Conservation (phyloP, 92 coral and sea anemone species). For the Siderastrea radians region DNA sequence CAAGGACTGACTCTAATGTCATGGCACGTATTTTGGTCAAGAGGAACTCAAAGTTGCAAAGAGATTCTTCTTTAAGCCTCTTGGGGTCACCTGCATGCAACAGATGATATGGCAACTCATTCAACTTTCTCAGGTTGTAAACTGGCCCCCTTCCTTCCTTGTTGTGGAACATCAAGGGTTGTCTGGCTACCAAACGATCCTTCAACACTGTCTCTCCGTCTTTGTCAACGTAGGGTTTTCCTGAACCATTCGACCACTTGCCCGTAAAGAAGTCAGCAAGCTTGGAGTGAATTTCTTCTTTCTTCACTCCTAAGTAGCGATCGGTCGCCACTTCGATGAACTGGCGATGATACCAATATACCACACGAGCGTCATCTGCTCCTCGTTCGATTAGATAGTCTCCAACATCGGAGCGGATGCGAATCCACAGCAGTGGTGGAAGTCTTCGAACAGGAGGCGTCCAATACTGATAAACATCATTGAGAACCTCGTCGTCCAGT, state of each 20-base stretch:
- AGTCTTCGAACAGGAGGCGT: slow-evolving; percentile 96
- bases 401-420: slow-evolving; percentile 86
- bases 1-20: slow-evolving; percentile 77
- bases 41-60: slow-evolving; percentile 90
- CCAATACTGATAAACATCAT: slow-evolving; percentile 99
- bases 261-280: slow-evolving; percentile 92
- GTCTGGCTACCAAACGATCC: slow-evolving; percentile 89
- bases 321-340: slow-evolving; percentile 92
- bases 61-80: slow-evolving; percentile 68
- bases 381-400: slow-evolving; percentile 96
- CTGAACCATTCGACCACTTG: slow-evolving; percentile 83
- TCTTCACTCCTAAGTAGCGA: slow-evolving; percentile 74
- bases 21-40: slow-evolving; percentile 89
- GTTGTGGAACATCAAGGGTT: slow-evolving; percentile 84
- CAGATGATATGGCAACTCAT: slow-evolving; percentile 90
- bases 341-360: slow-evolving; percentile 98
- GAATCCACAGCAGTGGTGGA: slow-evolving; percentile 97
- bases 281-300: slow-evolving; percentile 77
- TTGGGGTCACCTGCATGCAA: slow-evolving; percentile 70
- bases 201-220: slow-evolving; percentile 77
- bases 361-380: slow-evolving; percentile 90
- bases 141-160: slow-evolving; percentile 62
- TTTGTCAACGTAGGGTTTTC: slow-evolving; percentile 86
- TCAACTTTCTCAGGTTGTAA: slow-evolving; percentile 88
- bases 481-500: slow-evolving; percentile 94